A percentile compares a stretch with the other conserved stretches of the same genome.
Evolutionary conservation across 2,113 vertebrate genomes (phyloP).

Genomic region (Dinomys branickii): DNA sequence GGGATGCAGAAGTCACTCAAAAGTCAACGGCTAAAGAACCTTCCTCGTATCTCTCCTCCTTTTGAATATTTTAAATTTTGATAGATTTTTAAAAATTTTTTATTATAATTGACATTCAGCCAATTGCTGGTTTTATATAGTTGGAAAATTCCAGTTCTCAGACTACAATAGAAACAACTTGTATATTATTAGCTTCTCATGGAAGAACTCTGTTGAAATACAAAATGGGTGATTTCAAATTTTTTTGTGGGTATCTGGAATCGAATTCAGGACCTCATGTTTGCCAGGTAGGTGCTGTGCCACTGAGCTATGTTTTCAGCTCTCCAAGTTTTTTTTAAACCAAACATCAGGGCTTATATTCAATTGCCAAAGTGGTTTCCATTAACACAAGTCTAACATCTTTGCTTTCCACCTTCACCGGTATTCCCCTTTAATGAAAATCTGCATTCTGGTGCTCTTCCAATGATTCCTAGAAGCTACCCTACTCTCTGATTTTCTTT

Average conservation of each 20-base stretch:
- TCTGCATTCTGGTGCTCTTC: neutral
- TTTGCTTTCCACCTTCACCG: neutral
- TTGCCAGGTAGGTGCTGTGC: too few relatives aligned
- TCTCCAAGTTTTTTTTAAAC: neutral
- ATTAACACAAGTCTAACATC: neutral
- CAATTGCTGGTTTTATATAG: neutral
- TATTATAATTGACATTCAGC: neutral
- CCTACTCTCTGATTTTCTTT: neutral
- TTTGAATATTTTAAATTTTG: neutral
- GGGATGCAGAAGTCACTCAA: neutral
- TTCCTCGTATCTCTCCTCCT: neutral
- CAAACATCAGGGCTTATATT: neutral
- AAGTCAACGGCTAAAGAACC: neutral
- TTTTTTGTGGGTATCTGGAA: neutral
- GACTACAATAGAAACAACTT: neutral
- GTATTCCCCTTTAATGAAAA: neutral
- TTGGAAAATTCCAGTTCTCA: neutral
- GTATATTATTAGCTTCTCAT: neutral
- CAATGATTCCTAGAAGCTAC: neutral
- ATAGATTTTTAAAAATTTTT: neutral
- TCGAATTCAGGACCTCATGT: too few relatives aligned
- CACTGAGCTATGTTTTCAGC: too few relatives aligned
- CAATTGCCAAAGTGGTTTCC: neutral
- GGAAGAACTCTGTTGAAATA: constrained; percentile 10
- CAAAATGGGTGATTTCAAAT: neutral